A percentile compares a stretch with the other conserved stretches of the same genome.
Conservation (phyloP, 2,797 vertebrate species). For the Enteromius mattozi region DNA sequence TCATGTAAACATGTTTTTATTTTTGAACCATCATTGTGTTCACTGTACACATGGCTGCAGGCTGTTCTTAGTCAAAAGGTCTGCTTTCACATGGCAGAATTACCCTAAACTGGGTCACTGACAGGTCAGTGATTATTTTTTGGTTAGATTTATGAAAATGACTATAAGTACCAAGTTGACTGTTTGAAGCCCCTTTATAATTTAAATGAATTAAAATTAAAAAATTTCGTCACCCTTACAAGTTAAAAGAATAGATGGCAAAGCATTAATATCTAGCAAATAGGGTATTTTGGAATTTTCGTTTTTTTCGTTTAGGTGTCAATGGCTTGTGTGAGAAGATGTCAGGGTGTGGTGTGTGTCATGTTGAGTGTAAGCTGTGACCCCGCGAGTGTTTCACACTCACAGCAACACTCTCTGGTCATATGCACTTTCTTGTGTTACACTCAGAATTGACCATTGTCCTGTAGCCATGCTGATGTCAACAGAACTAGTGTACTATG, state of each 20-base stretch:
- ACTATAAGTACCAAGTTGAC: neutral
- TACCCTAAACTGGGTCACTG: constrained; percentile 31
- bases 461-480: neutral
- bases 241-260: neutral
- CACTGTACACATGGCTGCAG: neutral
- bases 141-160: constrained; percentile 7
- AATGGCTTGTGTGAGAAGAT: constrained; percentile 18
- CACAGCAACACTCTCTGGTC: neutral
- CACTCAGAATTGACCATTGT: neutral
- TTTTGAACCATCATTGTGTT: neutral
- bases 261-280: neutral
- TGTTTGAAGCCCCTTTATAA: neutral
- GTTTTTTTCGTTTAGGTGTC: neutral
- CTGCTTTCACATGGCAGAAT: neutral
- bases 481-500: neutral
- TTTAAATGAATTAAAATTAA: neutral
- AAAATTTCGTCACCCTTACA: neutral
- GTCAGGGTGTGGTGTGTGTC: constrained; percentile 28
- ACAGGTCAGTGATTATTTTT: constrained; percentile 17
- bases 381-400: neutral
- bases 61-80: constrained; percentile 2
- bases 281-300: neutral
- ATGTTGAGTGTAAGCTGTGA: constrained; percentile 11
- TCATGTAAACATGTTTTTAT: neutral
- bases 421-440: constrained; percentile 29